Base-by-base conservation (phyloP, 2,113 vertebrate species). In the Amblyopsis rosae region DNA sequence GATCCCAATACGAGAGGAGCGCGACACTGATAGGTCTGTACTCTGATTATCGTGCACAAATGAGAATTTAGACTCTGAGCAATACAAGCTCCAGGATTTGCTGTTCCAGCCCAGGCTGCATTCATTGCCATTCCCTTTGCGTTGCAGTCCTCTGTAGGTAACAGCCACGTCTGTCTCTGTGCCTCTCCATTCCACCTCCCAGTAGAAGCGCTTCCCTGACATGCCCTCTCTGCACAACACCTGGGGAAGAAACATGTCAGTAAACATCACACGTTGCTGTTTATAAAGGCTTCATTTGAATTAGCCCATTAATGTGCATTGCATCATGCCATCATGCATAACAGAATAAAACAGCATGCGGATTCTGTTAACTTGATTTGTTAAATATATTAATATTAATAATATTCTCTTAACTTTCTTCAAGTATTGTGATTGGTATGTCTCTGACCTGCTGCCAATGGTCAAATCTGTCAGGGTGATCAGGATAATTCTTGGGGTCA, bases 31-130 rank as follows among this genome's bases (percentile, higher is more conserved):
- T 55, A 96, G 49, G 0, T 85, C 84, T 0, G 57, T 92, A 82
- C 92, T 93, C 6, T 85, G 90, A 47, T 93, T 93, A 6, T 92
- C 91, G 85, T 95, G 93, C 88, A 93, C 90, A 33, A 93, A 94
- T 0, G 89, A 91, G 79, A 91, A 92, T 11, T 90, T 90, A 65
- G 94, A 94, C 6, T 94, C 91, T 0, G 92, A 93, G 90, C 90
- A 92, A 54, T 93, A 92, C 58, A 94, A 82, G 77, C 92, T 94
- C 94, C 94, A 95, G 59, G 94, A 96, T 86, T 90, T 94, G 72
- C 92, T 85, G 6, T 94, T 96, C 75, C 93, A 92, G 0, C 83
- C 94, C 59, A 95, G 93, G 74, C 92, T 94, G 74, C 93, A 82
- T 16, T 91, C 92, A 2, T 94, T 94, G 50, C 86, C 85, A 7